Conservation (phyloP, 2,888 invertebrate species). For the Elegia similella region DNA sequence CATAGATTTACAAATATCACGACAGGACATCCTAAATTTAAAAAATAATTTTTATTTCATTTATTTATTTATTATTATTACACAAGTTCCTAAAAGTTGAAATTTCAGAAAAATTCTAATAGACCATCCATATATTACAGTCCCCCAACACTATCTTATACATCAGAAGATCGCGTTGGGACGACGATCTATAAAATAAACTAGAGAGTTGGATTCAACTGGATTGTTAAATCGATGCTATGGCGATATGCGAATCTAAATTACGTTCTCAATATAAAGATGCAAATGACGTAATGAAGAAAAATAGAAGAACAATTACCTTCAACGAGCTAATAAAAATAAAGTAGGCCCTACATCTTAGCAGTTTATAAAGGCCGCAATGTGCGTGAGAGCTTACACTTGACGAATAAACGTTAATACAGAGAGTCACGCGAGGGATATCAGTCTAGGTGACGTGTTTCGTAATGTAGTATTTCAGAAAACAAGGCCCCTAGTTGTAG, state of each 20-base stretch:
- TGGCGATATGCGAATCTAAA: background rate
- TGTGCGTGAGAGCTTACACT: constrained; percentile 3
- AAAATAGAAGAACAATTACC: background rate
- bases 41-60: no score
- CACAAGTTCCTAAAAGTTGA: no score
- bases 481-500: background rate
- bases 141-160: no score
- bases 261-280: background rate
- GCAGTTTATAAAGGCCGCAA: background rate
- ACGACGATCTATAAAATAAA: no score
- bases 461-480: background rate
- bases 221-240: no score
- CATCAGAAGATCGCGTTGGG: no score
- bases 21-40: no score
- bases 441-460: background rate
- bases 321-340: background rate
- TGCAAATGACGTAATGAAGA: background rate
- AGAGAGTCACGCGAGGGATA: background rate
- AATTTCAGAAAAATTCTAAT: no score
- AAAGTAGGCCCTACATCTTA: background rate
- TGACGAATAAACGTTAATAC: constrained; percentile 5
- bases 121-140: no score
- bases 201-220: no score
- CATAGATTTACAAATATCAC: no score
- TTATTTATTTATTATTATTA: no score